A percentile compares a stretch with the other conserved stretches of the same genome.
These are phyloP conservation scores for Halictus rubicundus DNA, from an alignment of 1,140 invertebrate genomes.

Conservation along the genomic window DNA sequence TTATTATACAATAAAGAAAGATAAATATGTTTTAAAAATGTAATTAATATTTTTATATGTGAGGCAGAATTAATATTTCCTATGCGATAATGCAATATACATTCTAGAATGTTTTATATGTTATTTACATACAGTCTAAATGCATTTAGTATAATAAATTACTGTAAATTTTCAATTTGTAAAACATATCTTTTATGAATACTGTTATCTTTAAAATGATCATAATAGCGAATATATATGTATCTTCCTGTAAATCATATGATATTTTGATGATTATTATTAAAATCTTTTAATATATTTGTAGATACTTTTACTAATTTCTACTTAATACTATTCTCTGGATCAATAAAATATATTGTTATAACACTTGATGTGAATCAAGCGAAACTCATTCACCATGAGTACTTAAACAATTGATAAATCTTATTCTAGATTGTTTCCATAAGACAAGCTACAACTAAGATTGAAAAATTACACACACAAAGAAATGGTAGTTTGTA, in stretches of 20 bases:
- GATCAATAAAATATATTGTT: constrained; percentile 8
- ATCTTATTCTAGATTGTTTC: background rate
- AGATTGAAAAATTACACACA: no score
- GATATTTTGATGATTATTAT: background rate
- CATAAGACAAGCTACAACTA: no score
- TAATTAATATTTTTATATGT: constrained; percentile 33
- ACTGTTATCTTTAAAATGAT: constrained; percentile 3
- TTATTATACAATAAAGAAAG: background rate
- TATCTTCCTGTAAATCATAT: background rate
- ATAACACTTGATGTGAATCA: background rate
- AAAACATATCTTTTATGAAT: constrained; percentile 7
- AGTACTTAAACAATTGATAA: background rate
- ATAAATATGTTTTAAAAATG: constrained; percentile 5
- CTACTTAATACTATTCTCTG: background rate
- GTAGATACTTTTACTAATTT: background rate
- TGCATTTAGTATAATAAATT: constrained; percentile 7
- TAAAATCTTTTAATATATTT: background rate
- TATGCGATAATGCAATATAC: constrained; percentile 13
- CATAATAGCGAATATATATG: background rate
- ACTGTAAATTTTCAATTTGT: constrained; percentile 5
- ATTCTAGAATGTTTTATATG: constrained; percentile 25
- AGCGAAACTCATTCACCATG: background rate
- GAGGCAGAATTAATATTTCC: constrained; percentile 9
- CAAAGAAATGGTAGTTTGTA: background rate
- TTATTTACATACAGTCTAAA: constrained; percentile 15